Conservation (phyloP, 2,797 vertebrate genomes). For the Halcyon badia region DNA sequence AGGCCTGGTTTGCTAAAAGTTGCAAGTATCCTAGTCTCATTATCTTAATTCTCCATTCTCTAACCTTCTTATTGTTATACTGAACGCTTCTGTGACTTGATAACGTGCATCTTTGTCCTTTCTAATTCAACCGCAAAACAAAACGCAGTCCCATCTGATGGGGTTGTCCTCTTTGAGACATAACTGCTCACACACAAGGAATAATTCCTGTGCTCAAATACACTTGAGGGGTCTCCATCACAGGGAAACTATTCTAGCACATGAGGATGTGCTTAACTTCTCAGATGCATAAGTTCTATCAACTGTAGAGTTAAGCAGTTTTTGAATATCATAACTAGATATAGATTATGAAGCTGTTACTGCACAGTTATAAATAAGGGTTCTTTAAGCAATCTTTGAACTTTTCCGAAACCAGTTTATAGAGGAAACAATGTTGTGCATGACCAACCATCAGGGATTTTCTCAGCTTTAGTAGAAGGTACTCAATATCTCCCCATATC, state of each 20-base stretch:
- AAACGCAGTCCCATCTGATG: neutral
- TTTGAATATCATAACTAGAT: neutral
- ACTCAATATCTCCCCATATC: neutral
- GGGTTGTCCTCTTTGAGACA: neutral
- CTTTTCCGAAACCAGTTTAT: neutral
- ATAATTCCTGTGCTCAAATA: neutral
- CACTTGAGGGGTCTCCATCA: accelerated
- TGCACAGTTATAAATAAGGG: neutral
- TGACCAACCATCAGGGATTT: neutral
- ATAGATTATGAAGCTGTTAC: neutral
- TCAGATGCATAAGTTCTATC: neutral
- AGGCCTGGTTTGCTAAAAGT: neutral
- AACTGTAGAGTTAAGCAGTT: neutral
- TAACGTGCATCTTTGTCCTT: neutral
- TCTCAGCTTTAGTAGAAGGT: neutral
- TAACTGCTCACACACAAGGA: accelerated
- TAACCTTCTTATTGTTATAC: neutral
- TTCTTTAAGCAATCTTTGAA: neutral
- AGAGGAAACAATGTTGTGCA: neutral
- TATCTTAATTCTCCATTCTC: neutral
- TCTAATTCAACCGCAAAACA: neutral
- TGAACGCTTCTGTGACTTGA: neutral
- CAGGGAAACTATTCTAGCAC: neutral
- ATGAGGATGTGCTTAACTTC: neutral
- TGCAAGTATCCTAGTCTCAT: neutral